Percentiles rank a stretch among this genome's conserved stretches.
Conservation (phyloP, 64 coral and sea anemone species). For the Exaiptasia diaphana region DNA sequence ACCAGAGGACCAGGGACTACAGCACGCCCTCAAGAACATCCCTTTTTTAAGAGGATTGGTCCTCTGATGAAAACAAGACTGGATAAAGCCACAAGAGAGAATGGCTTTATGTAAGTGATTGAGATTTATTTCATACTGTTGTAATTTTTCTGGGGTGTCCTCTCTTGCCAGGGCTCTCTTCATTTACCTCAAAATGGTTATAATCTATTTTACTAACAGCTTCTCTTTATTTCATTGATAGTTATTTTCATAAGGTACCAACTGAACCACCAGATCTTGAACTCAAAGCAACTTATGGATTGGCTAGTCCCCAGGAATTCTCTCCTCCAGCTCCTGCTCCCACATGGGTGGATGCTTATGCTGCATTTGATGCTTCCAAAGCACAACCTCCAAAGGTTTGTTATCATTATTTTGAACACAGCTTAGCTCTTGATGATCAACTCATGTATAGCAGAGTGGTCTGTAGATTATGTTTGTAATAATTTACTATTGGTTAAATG, state of each 20-base stretch:
- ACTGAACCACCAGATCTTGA: conserved; percentile 80
- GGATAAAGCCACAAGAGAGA: conserved; percentile 90
- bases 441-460: not conserved
- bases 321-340: conserved; percentile 65
- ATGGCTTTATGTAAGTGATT: conserved; percentile 96
- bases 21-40: conserved; percentile 85
- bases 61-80: conserved; percentile 80
- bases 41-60: conserved; percentile 88
- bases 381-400: conserved; percentile 59
- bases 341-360: conserved; percentile 81
- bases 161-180: not conserved
- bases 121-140: not conserved
- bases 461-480: not conserved
- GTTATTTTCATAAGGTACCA: conserved; percentile 98
- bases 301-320: conserved; percentile 93
- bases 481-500: not conserved
- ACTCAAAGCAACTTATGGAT: conserved; percentile 83
- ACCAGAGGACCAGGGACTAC: conserved; percentile 82
- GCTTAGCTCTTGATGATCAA: no score
- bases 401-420: not conserved
- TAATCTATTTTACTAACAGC: not conserved
- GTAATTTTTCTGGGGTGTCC: not conserved
- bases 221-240: not conserved
- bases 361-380: conserved; percentile 79
- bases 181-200: not conserved